A percentile compares a stretch with the other conserved stretches of the same genome.
phyloP scores from a whole-genome alignment of 53 echinoderm and acorn worm genomes.

The Stichopus horrens region DNA sequence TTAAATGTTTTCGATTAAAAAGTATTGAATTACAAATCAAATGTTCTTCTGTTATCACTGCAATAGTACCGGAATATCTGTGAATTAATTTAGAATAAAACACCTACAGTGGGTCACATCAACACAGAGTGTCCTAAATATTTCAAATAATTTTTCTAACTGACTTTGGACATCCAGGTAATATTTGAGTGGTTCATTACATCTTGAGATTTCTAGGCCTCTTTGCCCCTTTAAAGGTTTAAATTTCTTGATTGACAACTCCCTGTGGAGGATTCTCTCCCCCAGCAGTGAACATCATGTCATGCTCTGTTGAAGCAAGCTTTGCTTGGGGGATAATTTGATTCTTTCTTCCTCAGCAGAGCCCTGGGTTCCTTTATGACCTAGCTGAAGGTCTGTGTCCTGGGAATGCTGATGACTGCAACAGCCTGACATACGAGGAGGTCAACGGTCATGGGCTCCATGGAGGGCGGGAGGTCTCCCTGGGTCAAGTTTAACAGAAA shows the following conservation, averaged over 20 bases:
- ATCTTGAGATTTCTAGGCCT: too few species aligned
- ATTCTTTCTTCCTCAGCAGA: background rate
- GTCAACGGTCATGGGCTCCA: constrained; percentile 11
- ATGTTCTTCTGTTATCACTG: too few species aligned
- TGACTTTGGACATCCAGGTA: too few species aligned
- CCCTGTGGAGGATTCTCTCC: background rate
- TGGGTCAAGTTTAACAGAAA: constrained; percentile 31
- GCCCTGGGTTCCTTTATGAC: background rate
- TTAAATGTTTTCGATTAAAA: too few species aligned
- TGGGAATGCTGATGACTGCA: constrained; percentile 20
- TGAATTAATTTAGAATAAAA: too few species aligned
- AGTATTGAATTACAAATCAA: too few species aligned
- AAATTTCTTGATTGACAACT: background rate
- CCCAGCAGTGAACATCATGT: constrained; percentile 11
- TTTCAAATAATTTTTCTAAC: too few species aligned
- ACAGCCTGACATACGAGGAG: constrained; percentile 2
- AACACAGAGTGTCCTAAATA: too few species aligned
- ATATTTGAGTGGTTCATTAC: too few species aligned
- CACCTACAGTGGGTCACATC: too few species aligned
- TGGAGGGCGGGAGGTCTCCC: background rate
- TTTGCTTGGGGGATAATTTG: constrained; percentile 43
- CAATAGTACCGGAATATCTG: too few species aligned
- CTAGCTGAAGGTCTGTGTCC: background rate
- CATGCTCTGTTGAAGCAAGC: constrained; percentile 30
- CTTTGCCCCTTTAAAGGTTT: background rate